Conservation (phyloP, 2,113 vertebrate genomes). For the Ochotona curzoniae region DNA sequence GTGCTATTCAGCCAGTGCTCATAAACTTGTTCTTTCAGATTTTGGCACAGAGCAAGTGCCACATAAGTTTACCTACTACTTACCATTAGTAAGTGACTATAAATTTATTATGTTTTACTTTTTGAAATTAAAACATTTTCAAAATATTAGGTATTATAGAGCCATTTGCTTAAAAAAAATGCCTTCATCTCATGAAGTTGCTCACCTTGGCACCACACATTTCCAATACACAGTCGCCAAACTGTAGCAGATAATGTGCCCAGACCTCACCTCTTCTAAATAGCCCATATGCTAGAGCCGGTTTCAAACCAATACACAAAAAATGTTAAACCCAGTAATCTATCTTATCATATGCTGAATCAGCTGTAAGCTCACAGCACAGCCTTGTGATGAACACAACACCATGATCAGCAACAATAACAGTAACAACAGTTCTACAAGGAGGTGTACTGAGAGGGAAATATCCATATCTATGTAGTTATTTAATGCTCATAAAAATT, state of each 20-base stretch:
- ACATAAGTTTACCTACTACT: not conserved
- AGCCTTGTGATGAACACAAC: not conserved
- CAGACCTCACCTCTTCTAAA: constrained; percentile 11
- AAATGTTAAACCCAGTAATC: not conserved
- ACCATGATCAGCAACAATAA: not conserved
- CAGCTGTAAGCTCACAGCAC: not conserved
- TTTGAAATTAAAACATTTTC: constrained; percentile 4
- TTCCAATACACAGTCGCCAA: not conserved
- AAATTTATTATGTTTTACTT: not conserved
- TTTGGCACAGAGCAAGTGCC: not conserved
- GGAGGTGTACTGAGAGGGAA: not conserved
- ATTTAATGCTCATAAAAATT: constrained; percentile 36
- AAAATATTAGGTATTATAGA: constrained; percentile 16
- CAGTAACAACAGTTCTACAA: not conserved
- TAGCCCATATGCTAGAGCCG: not conserved
- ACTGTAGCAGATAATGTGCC: not conserved
- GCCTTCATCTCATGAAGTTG: not conserved
- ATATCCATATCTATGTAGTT: not conserved
- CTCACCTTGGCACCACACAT: not conserved
- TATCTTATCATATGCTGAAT: not conserved
- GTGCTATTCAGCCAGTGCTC: not conserved
- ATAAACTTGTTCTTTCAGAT: not conserved
- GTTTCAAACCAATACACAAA: not conserved
- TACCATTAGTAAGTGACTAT: not conserved
- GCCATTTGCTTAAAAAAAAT: constrained; percentile 14